Base-by-base conservation (phyloP, 2,888 invertebrate species). In the Ptychoptera albimana region DNA sequence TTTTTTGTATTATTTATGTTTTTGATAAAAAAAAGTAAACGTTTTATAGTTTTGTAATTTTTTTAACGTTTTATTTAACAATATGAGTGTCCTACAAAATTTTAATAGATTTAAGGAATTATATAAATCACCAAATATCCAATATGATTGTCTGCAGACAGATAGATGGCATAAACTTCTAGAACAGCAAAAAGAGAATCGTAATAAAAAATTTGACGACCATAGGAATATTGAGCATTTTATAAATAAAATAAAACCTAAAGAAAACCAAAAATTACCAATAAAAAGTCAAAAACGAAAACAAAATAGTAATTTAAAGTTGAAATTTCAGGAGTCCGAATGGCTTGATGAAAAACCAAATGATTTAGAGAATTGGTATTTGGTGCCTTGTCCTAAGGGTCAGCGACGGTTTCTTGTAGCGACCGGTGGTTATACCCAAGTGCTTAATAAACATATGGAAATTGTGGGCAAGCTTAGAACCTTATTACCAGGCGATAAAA, bases 311-410 rank as follows among this genome's bases (percentile, higher is more conserved):
- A 29, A 11, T 42, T 56, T 8, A 49, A 55, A 31, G 66, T 74
- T 59, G 7, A 71, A 76, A 51, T 64, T 94, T 8, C 94, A 94
- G 85, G 58, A 83, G 46, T 93, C 94, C 0, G 96, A 97, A 63
- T 97, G 94, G 94, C 68, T 97, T 60, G 68, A 82, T 1, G 87
- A 94, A 52, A 75, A 82, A 45, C 97, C 97, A 0, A 68, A 71
- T 23, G 80, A 87, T 58, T 72, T 88, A 43, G 68, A 74, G 6
- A 75, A 79, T 41, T 89, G 88, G 87, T 60, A 73, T 15, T 67
- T 82, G 43, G 73, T 81, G 40, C 75, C 86, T 0, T 89, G 88
- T 58, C 96, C 97, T 0, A 74, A 77, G 55, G 97, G 93, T 15
- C 73, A 73, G 46, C 72, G 97, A 45, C 75, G 77, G 54, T 68